Percentiles rank a stretch among this genome's conserved stretches.
These are phyloP conservation scores for Gouania willdenowi DNA, from an alignment of 2,797 vertebrate genomes.

Conservation along the genomic window DNA sequence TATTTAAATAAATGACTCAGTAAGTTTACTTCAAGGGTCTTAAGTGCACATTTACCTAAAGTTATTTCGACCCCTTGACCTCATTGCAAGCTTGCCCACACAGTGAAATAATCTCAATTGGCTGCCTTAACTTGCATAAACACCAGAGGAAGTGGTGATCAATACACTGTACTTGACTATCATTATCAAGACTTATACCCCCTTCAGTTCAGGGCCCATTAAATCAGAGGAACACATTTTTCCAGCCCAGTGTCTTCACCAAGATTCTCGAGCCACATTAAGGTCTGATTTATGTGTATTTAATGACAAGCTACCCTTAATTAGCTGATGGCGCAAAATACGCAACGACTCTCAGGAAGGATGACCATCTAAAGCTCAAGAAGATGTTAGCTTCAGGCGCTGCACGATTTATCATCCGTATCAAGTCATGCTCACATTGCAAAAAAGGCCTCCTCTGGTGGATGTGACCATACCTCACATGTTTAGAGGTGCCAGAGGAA, in stretches of 20 bases:
- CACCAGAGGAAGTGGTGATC: constrained; percentile 68
- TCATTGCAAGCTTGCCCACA: constrained; percentile 22
- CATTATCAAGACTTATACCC: constrained; percentile 75
- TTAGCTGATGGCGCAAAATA: constrained; percentile 67
- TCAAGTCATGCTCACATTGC: constrained; percentile 40
- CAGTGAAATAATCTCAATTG: constrained; percentile 50
- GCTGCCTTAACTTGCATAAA: constrained; percentile 61
- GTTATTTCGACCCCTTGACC: constrained; percentile 45
- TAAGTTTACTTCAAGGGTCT: constrained; percentile 35
- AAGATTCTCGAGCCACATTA: constrained; percentile 64
- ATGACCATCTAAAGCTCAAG: constrained; percentile 31
- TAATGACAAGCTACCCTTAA: constrained; percentile 68
- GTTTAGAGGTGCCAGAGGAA: constrained; percentile 45
- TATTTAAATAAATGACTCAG: constrained; percentile 44
- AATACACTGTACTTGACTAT: constrained; percentile 67
- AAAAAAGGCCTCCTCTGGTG: constrained; percentile 39
- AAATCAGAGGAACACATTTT: constrained; percentile 67
- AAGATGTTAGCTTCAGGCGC: constrained; percentile 44
- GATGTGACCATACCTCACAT: constrained; percentile 45
- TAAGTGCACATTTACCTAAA: constrained; percentile 65
- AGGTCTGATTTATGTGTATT: constrained; percentile 66
- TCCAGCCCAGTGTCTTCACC: constrained; percentile 52
- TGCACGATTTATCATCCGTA: constrained; percentile 50
- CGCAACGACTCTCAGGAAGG: constrained; percentile 25
- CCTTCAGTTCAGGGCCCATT: constrained; percentile 61